Evolutionary conservation across 2,797 vertebrate species (phyloP), one percentile per base, ranked within the genome.

Genomic region (Columba guinea): DNA sequence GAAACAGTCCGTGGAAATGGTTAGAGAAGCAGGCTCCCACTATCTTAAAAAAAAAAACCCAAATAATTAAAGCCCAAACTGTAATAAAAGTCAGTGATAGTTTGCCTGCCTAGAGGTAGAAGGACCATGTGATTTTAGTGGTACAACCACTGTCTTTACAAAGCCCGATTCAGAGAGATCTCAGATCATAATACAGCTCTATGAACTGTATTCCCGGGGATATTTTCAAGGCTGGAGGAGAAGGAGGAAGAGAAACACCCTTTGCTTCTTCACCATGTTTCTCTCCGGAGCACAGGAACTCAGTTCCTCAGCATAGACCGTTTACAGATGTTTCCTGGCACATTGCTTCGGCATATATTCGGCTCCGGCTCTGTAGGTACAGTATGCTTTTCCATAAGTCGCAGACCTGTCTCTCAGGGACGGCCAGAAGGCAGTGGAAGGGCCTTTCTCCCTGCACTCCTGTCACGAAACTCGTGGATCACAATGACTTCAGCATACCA

Each of bases 61-160:
- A 9, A 77, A 67, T 32, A 87, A 58, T 75, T 90, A 93, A 92
- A 93, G 16, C 28, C n/a, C 55, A 51, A n/a, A 30, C 70, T 83
- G 49, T 70, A 80, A 87, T 77, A 16, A 49, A 46, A 76, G 13
- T 46, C 71, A 48, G 0, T 14, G 46, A 12, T 41, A 64, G 37
- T 22, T 67, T 85, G 56, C 35, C 55, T 85, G 75, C 58, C 75
- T 70, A 41, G 32, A 91, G 58, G 39, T 87, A 63, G 21, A 67
- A 70, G 11, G 37, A 90, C 44, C 19, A 11, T 35, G n/a, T 46
- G 71, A 41, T 90, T 37, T 27, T 68, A 63, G 30, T 30, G 46
- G 37, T 59, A 49, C 74, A 59, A 27, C 22, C 27, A 1, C 41
- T 78, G 41, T 34, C 20, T 77, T 80, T 46, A 60, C 56, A 64